These are phyloP conservation scores for Rousettus madagascariensis DNA, from an alignment of 2,797 vertebrate genomes.

Conservation along the genomic window DNA sequence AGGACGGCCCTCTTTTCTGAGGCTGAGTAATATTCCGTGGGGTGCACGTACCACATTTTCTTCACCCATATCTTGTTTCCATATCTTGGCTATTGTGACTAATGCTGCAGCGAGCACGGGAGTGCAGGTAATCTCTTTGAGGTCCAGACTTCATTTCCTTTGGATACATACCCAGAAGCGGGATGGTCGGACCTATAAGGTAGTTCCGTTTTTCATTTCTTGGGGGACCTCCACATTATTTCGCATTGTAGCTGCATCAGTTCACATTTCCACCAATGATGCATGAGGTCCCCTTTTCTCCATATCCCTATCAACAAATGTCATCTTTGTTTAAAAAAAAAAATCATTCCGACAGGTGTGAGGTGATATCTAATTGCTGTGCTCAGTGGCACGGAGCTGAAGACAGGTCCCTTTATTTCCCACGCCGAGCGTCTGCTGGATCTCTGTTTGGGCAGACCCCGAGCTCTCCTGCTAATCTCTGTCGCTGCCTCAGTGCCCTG, in stretches of 20 bases:
- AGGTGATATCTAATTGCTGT: not conserved
- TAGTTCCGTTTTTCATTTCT: not conserved
- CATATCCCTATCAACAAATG: not conserved
- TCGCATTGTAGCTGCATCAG: not conserved
- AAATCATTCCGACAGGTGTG: not conserved
- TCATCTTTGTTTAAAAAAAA: not conserved
- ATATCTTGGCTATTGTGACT: not conserved
- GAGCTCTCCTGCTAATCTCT: not conserved
- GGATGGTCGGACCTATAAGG: not conserved
- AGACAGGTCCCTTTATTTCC: not conserved
- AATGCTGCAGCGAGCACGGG: not conserved
- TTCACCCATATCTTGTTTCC: not conserved
- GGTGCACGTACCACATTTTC: not conserved
- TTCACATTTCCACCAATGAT: not conserved
- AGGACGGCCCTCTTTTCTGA: not conserved
- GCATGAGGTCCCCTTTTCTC: not conserved
- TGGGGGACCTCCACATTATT: not conserved
- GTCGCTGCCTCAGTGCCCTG: not conserved
- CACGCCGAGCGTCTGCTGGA: accelerated
- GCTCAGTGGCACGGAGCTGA: not conserved
- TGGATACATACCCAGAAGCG: not conserved
- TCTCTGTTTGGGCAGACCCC: not conserved
- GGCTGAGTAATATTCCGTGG: not conserved
- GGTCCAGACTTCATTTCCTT: not conserved
- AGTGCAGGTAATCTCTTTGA: not conserved